These are phyloP conservation scores for Brachypodius melanocephalos DNA, from an alignment of 2,113 vertebrate species.

Conservation along the genomic window DNA sequence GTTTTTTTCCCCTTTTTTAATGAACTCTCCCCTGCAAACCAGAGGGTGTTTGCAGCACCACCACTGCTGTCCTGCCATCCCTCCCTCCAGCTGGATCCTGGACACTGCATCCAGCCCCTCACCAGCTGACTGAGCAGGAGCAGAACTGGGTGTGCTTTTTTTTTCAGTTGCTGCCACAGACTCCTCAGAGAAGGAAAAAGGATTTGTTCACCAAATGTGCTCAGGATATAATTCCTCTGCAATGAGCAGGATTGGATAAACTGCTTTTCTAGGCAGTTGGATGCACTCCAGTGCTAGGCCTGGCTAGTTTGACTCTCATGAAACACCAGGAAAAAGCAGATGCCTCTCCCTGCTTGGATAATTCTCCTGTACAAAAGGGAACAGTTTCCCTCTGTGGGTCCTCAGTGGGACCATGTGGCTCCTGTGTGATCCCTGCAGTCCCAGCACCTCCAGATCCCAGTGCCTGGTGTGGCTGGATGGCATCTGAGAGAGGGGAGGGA, in stretches of 20 bases:
- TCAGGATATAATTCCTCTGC: neutral
- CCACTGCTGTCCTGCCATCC: neutral
- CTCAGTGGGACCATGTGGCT: accelerated
- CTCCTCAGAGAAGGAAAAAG: neutral
- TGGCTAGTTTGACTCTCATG: neutral
- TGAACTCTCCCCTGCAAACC: neutral
- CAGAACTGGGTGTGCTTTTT: neutral
- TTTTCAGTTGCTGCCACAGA: neutral
- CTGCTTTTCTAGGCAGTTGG: neutral
- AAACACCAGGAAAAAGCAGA: neutral
- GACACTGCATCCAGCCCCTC: accelerated
- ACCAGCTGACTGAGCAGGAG: neutral
- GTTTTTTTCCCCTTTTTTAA: neutral
- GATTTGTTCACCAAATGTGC: neutral
- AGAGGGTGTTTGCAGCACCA: neutral
- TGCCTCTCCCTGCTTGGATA: neutral
- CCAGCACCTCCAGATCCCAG: neutral
- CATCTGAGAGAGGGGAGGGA: neutral
- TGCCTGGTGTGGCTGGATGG: neutral
- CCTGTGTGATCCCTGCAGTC: neutral
- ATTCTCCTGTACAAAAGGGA: accelerated
- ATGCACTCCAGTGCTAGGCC: neutral
- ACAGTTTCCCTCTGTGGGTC: accelerated
- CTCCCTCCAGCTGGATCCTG: neutral
- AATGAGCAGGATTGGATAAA: neutral